A percentile compares a stretch with the other conserved stretches of the same genome.
Evolutionary conservation across 2,797 vertebrate species (phyloP).

Genomic region (Cygnus olor): DNA sequence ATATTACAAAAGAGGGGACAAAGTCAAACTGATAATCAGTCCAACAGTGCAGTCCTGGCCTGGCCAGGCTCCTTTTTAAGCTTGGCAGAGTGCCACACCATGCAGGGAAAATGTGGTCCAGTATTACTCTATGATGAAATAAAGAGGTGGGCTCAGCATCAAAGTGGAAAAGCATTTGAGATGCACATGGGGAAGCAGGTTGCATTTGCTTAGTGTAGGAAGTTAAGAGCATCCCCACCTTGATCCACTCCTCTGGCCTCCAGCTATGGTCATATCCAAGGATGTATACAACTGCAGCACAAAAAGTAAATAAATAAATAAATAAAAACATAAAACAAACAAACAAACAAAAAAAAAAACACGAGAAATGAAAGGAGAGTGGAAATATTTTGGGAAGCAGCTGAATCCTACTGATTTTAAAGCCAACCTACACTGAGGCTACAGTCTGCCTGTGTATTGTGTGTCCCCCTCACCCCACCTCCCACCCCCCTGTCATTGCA

Average conservation of each 20-base stretch:
- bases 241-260: not conserved
- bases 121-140: accelerated
- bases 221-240: not conserved
- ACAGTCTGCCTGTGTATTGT: too few relatives aligned
- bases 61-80: not conserved
- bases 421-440: not conserved
- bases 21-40: not conserved
- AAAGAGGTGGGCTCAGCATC: not conserved
- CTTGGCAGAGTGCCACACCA: not conserved
- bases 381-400: not conserved
- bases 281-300: too few relatives aligned
- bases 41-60: not conserved
- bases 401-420: not conserved
- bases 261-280: not conserved
- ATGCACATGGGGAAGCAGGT: accelerated
- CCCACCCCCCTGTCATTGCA: not conserved
- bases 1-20: not conserved
- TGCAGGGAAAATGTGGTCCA: not conserved
- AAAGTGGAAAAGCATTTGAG: not conserved
- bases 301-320: too few relatives aligned
- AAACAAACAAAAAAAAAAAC: too few relatives aligned
- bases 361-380: not conserved
- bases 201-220: not conserved
- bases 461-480: too few relatives aligned
- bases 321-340: too few relatives aligned